Percentiles rank a stretch among this genome's conserved stretches.
These are phyloP conservation scores for Limnothrissa miodon DNA, from an alignment of 2,113 vertebrate species.

Conservation along the genomic window DNA sequence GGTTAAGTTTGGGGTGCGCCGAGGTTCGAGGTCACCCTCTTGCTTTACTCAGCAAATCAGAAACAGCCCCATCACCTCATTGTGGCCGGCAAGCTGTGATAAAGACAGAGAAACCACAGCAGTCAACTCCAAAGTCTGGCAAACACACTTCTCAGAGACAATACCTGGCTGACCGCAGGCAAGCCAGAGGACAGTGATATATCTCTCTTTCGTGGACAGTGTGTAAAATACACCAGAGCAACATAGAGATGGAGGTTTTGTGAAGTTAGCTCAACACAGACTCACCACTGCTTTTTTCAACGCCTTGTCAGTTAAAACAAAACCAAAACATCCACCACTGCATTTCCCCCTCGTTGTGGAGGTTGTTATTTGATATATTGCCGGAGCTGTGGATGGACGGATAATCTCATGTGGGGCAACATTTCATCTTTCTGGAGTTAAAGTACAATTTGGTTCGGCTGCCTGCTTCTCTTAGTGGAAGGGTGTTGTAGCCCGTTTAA, in stretches of 20 bases:
- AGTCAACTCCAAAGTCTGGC: background rate
- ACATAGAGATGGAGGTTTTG: constrained; percentile 29
- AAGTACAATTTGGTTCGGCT: constrained; percentile 53
- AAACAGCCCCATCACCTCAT: constrained; percentile 38
- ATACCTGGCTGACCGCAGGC: background rate
- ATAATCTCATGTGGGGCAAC: constrained; percentile 49
- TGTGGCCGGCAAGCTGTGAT: background rate
- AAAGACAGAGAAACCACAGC: background rate
- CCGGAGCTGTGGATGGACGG: constrained; percentile 43
- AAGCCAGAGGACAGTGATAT: constrained; percentile 20
- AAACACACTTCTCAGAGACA: background rate
- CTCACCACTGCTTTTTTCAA: constrained; percentile 47
- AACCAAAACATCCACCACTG: constrained; percentile 23
- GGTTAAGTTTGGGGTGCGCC: background rate
- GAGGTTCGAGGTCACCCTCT: constrained; percentile 28
- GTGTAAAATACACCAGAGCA: constrained; percentile 21
- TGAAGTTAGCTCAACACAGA: constrained; percentile 48
- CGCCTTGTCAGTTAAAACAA: constrained; percentile 44
- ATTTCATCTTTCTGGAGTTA: constrained; percentile 55
- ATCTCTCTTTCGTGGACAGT: constrained; percentile 26
- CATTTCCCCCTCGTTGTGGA: constrained; percentile 34
- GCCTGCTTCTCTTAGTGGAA: constrained; percentile 32
- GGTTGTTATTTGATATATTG: constrained; percentile 39
- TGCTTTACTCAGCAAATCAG: constrained; percentile 44
- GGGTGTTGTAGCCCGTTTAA: constrained; percentile 45